Conservation (phyloP, 2,888 invertebrate genomes). For the Formica aserva region DNA sequence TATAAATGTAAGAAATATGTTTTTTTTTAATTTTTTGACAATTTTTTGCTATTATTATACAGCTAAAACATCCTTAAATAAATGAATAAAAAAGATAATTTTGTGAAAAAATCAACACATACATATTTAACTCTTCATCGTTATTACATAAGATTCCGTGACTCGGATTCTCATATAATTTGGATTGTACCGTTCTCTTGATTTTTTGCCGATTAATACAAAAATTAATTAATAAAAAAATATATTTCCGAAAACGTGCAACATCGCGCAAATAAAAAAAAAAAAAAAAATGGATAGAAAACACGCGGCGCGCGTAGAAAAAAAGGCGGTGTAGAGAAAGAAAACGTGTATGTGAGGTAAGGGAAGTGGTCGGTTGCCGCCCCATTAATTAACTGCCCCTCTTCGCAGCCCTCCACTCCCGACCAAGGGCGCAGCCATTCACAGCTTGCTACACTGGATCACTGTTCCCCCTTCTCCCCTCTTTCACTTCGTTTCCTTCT, state of each 20-base stretch:
- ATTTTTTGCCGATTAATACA: background rate
- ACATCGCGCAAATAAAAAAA: constrained; percentile 45
- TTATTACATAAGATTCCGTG: background rate
- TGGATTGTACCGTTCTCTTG: background rate
- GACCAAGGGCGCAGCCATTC: constrained; percentile 80
- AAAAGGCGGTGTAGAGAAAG: constrained; percentile 60
- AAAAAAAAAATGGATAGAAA: constrained; percentile 55
- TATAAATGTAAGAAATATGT: too few species aligned
- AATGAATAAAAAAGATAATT: background rate
- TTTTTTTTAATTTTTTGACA: too few species aligned
- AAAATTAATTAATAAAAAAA: too few species aligned
- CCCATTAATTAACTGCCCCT: constrained; percentile 82
- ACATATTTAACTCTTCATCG: background rate
- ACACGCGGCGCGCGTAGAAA: constrained; percentile 24
- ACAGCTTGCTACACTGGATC: constrained; percentile 72
- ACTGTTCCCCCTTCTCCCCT: constrained; percentile 52
- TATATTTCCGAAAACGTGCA: background rate
- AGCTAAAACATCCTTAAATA: too few species aligned
- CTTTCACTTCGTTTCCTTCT: constrained; percentile 26
- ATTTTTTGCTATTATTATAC: too few species aligned
- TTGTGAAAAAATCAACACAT: background rate
- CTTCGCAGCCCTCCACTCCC: constrained; percentile 74
- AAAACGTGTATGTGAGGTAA: constrained; percentile 66
- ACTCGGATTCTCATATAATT: background rate
- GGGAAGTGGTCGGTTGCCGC: constrained; percentile 81